Evolutionary conservation across 2,797 vertebrate genomes (phyloP), one percentile per base, ranked within the genome.

Genomic region (Xyrichtys novacula): DNA sequence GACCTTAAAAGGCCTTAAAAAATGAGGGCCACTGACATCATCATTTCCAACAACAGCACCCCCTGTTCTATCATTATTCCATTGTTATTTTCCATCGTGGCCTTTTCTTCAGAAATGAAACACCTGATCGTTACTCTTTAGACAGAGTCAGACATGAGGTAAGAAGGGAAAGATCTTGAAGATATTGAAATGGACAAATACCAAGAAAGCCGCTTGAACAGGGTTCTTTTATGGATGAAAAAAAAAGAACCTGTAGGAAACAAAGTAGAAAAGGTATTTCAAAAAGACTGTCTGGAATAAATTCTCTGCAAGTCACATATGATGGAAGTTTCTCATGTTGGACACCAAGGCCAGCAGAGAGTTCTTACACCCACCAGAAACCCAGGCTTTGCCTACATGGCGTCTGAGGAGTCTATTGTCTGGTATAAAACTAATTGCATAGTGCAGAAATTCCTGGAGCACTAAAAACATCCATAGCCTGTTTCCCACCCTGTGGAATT

Each of bases 91-190:
- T 87, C 85, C 86, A 84, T 85, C 81, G 74, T 79, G 60, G 64
- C 78, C 84, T 85, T 83, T 84, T 79, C 68, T 79, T 76, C 68
- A 75, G 54, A 81, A 63, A 58, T 66, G 72, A 32, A 85, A 80
- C 83, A 87, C 78, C 83, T 85, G 74, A 89, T 79, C 67, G 67
- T 77, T 65, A 63, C 74, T 78, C 80, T 77, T 34, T 46, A 82
- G 83, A 80, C 82, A 75, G 66, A 59, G 78, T 77, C 78, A 91
- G 87, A 88, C 89, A 81, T 91, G 86, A 93, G 76, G 84, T 87
- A 87, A 91, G 81, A 67, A 56, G 47, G 46, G 70, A 89, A 85
- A 55, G 80, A 88, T 86, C 76, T 58, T 80, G 74, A 85, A 73
- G 64, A 85, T 72, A 74, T 81, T 74, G 50, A 86, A 87, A 79